phyloP scores from a whole-genome alignment of 2,797 vertebrate genomes.

The Gymnocypris eckloni region DNA sequence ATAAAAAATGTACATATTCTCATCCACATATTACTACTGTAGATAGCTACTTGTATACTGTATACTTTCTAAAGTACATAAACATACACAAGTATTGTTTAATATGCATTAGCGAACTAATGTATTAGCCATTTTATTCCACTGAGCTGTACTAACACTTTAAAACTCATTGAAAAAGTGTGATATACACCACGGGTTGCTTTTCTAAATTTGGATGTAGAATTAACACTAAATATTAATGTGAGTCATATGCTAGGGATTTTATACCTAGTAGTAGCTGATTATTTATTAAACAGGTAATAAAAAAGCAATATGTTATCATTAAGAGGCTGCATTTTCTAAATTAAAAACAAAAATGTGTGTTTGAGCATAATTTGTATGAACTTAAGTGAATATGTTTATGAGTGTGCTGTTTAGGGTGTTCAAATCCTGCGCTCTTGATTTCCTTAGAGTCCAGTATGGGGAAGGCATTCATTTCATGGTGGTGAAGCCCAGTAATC shows the following conservation, averaged over 20 bases:
- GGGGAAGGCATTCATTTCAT: conserved; percentile 87
- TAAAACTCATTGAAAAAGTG: background rate
- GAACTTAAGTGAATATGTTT: background rate
- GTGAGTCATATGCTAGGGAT: background rate
- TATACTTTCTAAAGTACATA: background rate
- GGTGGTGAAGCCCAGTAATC: conserved; percentile 85
- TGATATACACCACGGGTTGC: conserved; percentile 3
- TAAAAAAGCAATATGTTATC: conserved; percentile 33
- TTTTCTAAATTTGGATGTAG: conserved; percentile 13
- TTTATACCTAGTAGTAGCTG: conserved; percentile 21
- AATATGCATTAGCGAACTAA: background rate
- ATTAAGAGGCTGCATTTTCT: background rate
- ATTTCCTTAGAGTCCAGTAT: conserved; percentile 85
- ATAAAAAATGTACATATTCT: conserved; percentile 46
- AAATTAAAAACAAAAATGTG: conserved; percentile 20
- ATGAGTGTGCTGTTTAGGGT: conserved; percentile 13
- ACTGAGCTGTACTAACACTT: background rate
- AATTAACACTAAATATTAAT: conserved; percentile 26
- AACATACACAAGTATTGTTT: background rate
- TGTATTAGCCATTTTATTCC: background rate
- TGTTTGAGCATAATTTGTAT: conserved; percentile 23
- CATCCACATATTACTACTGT: background rate
- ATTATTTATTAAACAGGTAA: conserved; percentile 36
- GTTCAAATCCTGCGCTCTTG: conserved; percentile 11
- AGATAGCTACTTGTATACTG: background rate